These are phyloP conservation scores for Crocallis elinguaria DNA, from an alignment of 2,888 invertebrate species.

Conservation along the genomic window DNA sequence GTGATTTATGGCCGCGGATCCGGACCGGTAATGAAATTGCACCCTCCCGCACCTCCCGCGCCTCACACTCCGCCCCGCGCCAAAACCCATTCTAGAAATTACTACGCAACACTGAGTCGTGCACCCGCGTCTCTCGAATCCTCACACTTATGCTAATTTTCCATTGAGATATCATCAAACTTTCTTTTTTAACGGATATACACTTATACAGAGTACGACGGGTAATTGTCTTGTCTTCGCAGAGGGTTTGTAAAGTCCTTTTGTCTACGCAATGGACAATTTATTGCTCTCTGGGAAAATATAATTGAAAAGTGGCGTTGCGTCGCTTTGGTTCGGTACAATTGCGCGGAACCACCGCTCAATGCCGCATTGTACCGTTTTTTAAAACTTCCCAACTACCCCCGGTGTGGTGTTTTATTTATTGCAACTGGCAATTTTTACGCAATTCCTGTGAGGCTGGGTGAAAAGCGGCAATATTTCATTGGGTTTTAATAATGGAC, in stretches of 20 bases:
- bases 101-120: conserved; percentile 78
- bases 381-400: conserved; percentile 28
- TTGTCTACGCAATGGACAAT: conserved; percentile 72
- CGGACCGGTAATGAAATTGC: conserved; percentile 85
- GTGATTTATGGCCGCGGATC: conserved; percentile 85
- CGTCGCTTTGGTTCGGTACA: conserved; percentile 11
- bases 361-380: conserved; percentile 29
- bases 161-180: conserved; percentile 40
- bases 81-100: conserved; percentile 82
- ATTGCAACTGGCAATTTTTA: conserved; percentile 23
- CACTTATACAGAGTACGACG: conserved; percentile 21
- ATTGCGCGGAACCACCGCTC: conserved; percentile 7
- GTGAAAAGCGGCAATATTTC: conserved; percentile 15
- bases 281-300: conserved; percentile 72
- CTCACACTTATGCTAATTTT: conserved; percentile 16
- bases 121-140: conserved; percentile 55
- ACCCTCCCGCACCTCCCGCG: conserved; percentile 72
- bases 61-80: conserved; percentile 58
- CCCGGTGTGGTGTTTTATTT: conserved; percentile 24
- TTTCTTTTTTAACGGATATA: not conserved
- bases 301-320: conserved; percentile 38
- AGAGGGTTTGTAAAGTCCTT: conserved; percentile 47
- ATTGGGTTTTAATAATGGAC: conserved; percentile 13
- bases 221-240: conserved; percentile 33
- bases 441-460: conserved; percentile 21